phyloP scores from a whole-genome alignment of 2,797 vertebrate genomes.

The Manis javanica region DNA sequence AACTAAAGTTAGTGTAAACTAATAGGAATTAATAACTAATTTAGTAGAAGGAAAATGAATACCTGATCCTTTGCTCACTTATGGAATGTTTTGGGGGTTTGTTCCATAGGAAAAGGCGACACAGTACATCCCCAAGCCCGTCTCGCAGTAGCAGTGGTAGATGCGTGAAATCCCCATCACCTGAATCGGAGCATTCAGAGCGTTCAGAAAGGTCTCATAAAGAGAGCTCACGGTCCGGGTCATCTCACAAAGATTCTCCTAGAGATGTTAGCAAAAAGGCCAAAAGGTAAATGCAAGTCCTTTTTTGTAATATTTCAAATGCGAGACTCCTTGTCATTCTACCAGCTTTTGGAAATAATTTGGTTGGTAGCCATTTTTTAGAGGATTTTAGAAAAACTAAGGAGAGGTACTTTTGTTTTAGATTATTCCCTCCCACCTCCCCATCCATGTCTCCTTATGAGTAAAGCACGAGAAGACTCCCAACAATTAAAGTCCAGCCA shows the following conservation, averaged over 20 bases:
- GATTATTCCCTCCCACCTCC: background rate
- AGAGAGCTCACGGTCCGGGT: conserved; percentile 92
- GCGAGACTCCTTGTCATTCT: conserved; percentile 39
- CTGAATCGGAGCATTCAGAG: conserved; percentile 93
- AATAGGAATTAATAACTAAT: conserved; percentile 31
- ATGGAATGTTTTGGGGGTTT: conserved; percentile 57
- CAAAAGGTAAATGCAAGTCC: conserved; percentile 91
- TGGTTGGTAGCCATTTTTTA: conserved; percentile 46
- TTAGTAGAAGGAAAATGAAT: conserved; percentile 45
- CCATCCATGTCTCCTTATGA: background rate
- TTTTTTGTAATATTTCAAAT: conserved; percentile 55
- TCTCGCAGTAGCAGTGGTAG: conserved; percentile 92
- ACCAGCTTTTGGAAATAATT: conserved; percentile 50
- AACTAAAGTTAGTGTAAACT: conserved; percentile 24
- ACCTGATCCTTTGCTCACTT: conserved; percentile 39
- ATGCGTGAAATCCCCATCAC: conserved; percentile 94
- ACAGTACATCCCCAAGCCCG: conserved; percentile 95
- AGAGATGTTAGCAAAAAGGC: conserved; percentile 95
- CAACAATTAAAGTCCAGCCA: conserved; percentile 49
- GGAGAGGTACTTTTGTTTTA: conserved; percentile 69
- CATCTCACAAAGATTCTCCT: conserved; percentile 97
- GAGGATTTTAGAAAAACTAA: conserved; percentile 47
- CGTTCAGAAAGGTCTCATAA: conserved; percentile 95
- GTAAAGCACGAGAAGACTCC: conserved; percentile 47
- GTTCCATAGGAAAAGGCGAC: conserved; percentile 93